A percentile compares a stretch with the other conserved stretches of the same genome.
Conservation (phyloP, 2,888 invertebrate genomes). For the Osedax frankpressi region DNA sequence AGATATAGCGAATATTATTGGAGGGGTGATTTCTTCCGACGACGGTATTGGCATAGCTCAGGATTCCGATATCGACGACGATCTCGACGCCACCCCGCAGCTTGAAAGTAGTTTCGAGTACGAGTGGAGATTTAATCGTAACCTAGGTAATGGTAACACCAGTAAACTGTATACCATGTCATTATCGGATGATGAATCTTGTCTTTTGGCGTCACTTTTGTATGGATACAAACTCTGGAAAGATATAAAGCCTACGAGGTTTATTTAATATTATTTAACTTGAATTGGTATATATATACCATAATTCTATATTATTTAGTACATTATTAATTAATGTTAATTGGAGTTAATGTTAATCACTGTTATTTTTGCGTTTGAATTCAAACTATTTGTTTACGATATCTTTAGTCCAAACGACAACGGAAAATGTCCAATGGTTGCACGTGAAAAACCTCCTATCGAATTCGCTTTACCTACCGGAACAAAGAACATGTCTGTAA, state of each 20-base stretch:
- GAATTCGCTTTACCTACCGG: slow-evolving; percentile 49
- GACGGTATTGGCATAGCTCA: too few species aligned
- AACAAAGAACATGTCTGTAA: slow-evolving; percentile 80
- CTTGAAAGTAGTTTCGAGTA: background rate
- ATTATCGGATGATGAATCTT: slow-evolving; percentile 66
- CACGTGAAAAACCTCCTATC: background rate
- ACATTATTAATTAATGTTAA: too few species aligned
- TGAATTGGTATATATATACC: too few species aligned
- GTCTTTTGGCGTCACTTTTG: slow-evolving; percentile 57
- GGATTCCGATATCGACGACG: background rate
- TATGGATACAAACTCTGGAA: slow-evolving; percentile 46
- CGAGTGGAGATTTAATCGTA: slow-evolving; percentile 37
- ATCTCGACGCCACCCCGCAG: background rate
- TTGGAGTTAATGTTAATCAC: too few species aligned
- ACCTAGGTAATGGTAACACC: slow-evolving; percentile 35
- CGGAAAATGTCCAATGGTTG: background rate
- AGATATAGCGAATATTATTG: too few species aligned
- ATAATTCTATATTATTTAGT: too few species aligned
- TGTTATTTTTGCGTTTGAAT: too few species aligned
- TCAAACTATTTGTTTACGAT: too few species aligned
- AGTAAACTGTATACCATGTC: slow-evolving; percentile 52
- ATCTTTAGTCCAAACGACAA: background rate
- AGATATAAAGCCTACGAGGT: background rate
- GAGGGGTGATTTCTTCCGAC: background rate
- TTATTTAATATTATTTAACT: too few species aligned